Evolutionary conservation across 1,140 invertebrate genomes (phyloP).

Genomic region (Drosophila albomicans): DNA sequence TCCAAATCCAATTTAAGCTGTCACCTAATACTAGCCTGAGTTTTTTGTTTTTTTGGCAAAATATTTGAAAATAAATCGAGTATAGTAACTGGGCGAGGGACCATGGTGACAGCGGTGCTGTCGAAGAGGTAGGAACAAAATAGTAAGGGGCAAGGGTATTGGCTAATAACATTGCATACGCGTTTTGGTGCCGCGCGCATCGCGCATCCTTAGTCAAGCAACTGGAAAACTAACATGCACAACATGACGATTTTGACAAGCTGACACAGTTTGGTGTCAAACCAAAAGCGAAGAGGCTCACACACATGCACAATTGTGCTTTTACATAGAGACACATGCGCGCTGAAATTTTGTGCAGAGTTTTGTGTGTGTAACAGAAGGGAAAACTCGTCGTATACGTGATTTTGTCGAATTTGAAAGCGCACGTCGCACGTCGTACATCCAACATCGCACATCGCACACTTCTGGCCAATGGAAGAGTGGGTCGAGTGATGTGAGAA

Average conservation of each 20-base stretch:
- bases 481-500: slow-evolving; percentile 54
- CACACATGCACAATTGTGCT: slow-evolving; percentile 6
- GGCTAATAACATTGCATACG: slow-evolving; percentile 46
- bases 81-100: background rate
- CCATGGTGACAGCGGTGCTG: background rate
- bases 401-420: slow-evolving; percentile 80
- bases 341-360: slow-evolving; percentile 50
- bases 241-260: slow-evolving; percentile 81
- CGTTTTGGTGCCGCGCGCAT: slow-evolving; percentile 24
- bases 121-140: background rate
- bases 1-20: slow-evolving; percentile 12
- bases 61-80: slow-evolving; percentile 4
- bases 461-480: slow-evolving; percentile 24
- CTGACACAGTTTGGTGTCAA: slow-evolving; percentile 81
- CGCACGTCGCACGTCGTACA: slow-evolving; percentile 55
- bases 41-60: too few species aligned
- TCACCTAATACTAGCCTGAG: background rate
- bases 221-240: slow-evolving; percentile 78
- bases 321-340: slow-evolving; percentile 18
- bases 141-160: background rate
- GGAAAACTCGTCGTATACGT: slow-evolving; percentile 77
- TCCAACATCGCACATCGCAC: slow-evolving; percentile 13
- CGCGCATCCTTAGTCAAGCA: slow-evolving; percentile 68
- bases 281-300: slow-evolving; percentile 45
- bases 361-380: slow-evolving; percentile 71